Percentiles rank a stretch among this genome's conserved stretches.
Evolutionary conservation across 2,797 vertebrate species (phyloP).

Genomic region (Australoheros facetus): DNA sequence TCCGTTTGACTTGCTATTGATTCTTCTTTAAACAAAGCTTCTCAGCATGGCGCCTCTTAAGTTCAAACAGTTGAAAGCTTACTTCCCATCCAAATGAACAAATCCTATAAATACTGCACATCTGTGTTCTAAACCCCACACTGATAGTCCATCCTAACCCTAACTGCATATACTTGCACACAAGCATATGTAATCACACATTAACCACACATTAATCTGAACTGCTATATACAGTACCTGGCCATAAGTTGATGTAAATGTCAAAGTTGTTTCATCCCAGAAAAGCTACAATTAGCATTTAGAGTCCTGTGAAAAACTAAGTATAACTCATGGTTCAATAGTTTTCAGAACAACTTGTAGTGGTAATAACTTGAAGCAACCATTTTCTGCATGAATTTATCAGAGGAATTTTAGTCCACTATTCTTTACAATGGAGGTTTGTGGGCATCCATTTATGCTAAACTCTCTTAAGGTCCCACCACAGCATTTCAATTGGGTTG

Average conservation of each 20-base stretch:
- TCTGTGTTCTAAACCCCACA: constrained; percentile 25
- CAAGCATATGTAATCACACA: neutral
- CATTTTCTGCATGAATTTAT: neutral
- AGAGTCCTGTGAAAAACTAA: neutral
- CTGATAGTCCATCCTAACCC: neutral
- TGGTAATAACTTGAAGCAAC: neutral
- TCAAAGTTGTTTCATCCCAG: neutral
- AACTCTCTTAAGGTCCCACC: neutral
- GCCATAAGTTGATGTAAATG: neutral
- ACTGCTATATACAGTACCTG: too few species aligned
- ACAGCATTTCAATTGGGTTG: neutral
- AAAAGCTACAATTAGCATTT: neutral
- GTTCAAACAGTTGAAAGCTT: constrained; percentile 50
- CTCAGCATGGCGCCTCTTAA: constrained; percentile 41
- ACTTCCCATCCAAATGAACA: constrained; percentile 50
- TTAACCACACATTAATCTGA: neutral
- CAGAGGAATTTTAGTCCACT: neutral
- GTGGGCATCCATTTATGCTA: neutral
- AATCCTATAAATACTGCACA: constrained; percentile 55
- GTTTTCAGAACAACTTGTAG: neutral
- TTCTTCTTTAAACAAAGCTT: constrained; percentile 38
- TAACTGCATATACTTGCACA: neutral
- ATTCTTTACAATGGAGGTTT: neutral
- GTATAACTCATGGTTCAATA: neutral
- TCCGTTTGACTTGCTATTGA: constrained; percentile 40